These are phyloP conservation scores for Acipenser ruthenus DNA, from an alignment of 2,797 vertebrate species.

Conservation along the genomic window DNA sequence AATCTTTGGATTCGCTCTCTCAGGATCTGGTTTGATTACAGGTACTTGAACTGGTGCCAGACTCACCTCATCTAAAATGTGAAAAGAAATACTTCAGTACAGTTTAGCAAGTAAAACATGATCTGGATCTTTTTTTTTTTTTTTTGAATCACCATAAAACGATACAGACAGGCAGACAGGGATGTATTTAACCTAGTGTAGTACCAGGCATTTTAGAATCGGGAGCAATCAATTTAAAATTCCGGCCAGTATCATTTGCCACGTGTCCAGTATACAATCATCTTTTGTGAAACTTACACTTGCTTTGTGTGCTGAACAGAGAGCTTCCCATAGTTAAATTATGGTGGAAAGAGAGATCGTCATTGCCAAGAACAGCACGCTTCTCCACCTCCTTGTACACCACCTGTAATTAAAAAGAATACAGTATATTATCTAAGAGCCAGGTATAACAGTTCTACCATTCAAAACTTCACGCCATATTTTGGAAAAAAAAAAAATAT, in stretches of 20 bases:
- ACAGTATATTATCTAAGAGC: not conserved
- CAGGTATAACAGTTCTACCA: not conserved
- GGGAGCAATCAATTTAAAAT: no score
- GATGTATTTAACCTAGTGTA: no score
- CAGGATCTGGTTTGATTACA: slow-evolving; percentile 71
- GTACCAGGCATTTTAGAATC: no score
- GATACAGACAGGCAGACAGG: not conserved
- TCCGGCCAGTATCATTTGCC: no score
- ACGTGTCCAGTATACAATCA: no score
- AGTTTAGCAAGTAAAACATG: not conserved
- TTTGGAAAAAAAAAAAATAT: not conserved
- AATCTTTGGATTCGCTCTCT: slow-evolving; percentile 87
- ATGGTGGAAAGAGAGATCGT: slow-evolving; percentile 59
- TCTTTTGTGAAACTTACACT: slow-evolving; percentile 64
- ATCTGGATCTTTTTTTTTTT: no score
- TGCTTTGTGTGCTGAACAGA: slow-evolving; percentile 73
- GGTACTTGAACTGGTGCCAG: slow-evolving; percentile 68
- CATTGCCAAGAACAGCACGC: slow-evolving; percentile 48
- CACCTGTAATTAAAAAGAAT: slow-evolving; percentile 50
- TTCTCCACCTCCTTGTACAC: slow-evolving; percentile 85
- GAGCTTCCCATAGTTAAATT: slow-evolving; percentile 47
- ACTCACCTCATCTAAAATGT: slow-evolving; percentile 72
- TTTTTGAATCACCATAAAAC: not conserved
- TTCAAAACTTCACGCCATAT: not conserved
- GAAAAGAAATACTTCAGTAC: not conserved